Evolutionary conservation across 2,113 vertebrate genomes (phyloP), one percentile per base, ranked within the genome.

Genomic region (Mohoua ochrocephala): DNA sequence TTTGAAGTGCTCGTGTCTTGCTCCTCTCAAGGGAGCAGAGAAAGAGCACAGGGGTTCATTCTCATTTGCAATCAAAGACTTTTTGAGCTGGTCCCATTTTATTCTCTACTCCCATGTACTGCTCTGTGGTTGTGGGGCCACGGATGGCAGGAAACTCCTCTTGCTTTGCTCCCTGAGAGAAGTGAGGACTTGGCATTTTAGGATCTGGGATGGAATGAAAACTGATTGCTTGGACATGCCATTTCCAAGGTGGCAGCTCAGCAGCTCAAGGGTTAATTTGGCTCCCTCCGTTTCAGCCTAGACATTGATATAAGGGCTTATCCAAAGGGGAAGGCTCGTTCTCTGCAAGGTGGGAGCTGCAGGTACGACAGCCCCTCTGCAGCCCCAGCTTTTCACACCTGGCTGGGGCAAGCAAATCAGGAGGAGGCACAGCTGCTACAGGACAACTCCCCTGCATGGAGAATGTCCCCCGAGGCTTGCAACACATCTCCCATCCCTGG

Each of bases 151-250:
- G 53, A 79, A 89, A 54, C 15, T n/a, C 20, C 23, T 73, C n/a
- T 47, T 70, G 37, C 30, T 73, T 85, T 63, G 13, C 20, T 11
- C 12, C 15, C 21, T 8, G 10, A 53, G 63, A 54, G 11, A 63
- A 57, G 15, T 37, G 33, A 85, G 45, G 33, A 54, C 44, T 41
- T 56, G 31, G n/a, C 26, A 45, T 60, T 69, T 75, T 44, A 89
- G 42, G 20, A 42, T 75, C 12, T 79, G 53, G 17, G 27, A 26
- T 2, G 1, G 27, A 74, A 76, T 11, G 56, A 85, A 71, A 91
- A 70, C 22, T 3, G 26, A 50, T 50, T 61, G 27, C 11, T 78
- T 11, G 27, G 54, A 57, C 33, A 9, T 0, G 1, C 1, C 4
- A 28, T 80, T 76, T 73, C n/a, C 49, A 53, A 76, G 7, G 52